A percentile compares a stretch with the other conserved stretches of the same genome.
Evolutionary conservation across 2,888 invertebrate species (phyloP).

Genomic region (Diplolepis rosae): DNA sequence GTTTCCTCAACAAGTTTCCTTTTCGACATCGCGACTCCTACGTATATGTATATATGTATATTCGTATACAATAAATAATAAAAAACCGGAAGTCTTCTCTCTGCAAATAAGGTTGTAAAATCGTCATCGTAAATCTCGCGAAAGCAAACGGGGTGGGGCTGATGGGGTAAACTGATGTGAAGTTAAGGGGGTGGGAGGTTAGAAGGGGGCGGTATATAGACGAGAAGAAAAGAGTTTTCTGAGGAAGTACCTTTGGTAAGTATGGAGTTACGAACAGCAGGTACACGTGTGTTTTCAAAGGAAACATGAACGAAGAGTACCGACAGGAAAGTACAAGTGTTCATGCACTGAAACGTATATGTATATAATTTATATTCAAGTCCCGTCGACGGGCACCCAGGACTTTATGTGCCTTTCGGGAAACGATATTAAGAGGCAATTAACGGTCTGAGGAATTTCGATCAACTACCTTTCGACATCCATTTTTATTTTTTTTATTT

Average conservation of each 20-base stretch:
- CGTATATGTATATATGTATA: neutral
- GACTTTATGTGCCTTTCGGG: constrained; percentile 67
- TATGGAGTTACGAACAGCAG: constrained; percentile 39
- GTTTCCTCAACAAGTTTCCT: constrained; percentile 5
- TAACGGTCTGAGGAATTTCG: constrained; percentile 24
- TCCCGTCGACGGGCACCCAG: constrained; percentile 36
- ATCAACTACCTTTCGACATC: constrained; percentile 3
- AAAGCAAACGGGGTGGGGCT: constrained; percentile 47
- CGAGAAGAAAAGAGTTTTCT: constrained; percentile 23
- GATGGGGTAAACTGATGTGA: constrained; percentile 38
- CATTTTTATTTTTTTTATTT: neutral
- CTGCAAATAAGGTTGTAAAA: constrained; percentile 65
- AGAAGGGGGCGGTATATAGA: constrained; percentile 24
- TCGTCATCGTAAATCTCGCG: constrained; percentile 65
- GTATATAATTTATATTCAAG: constrained; percentile 43
- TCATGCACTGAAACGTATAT: constrained; percentile 29
- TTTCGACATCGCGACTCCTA: neutral
- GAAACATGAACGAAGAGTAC: constrained; percentile 55
- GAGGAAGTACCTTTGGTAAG: constrained; percentile 43
- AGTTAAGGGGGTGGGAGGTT: constrained; percentile 31
- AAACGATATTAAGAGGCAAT: constrained; percentile 49
- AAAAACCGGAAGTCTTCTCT: constrained; percentile 41
- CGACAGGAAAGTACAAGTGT: constrained; percentile 36
- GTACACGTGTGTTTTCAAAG: constrained; percentile 56
- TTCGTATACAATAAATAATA: constrained; percentile 20